Percentiles rank a stretch among this genome's conserved stretches.
Conservation (phyloP, 2,113 vertebrate species). For the Reinhardtius hippoglossoides region DNA sequence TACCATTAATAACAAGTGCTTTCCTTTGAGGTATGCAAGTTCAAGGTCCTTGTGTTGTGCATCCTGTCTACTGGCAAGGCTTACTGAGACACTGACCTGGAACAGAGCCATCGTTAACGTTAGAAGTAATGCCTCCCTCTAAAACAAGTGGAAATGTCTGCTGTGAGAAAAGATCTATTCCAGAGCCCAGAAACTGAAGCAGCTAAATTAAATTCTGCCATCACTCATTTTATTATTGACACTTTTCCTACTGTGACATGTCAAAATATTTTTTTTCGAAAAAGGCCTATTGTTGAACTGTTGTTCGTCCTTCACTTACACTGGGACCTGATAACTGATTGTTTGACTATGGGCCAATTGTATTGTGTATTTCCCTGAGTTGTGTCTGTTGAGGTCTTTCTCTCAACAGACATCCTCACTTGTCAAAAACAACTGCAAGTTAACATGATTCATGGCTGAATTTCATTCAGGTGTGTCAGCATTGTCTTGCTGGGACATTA, state of each 20-base stretch:
- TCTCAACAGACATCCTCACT: slow-evolving; percentile 4
- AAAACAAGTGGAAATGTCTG: background rate
- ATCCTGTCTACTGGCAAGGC: too few relatives aligned
- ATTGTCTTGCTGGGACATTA: slow-evolving; percentile 25
- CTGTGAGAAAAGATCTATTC: background rate
- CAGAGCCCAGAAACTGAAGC: background rate
- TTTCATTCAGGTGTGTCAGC: slow-evolving; percentile 35
- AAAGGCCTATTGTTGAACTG: too few relatives aligned
- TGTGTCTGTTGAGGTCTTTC: slow-evolving; percentile 18
- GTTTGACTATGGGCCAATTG: too few relatives aligned
- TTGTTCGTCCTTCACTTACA: too few relatives aligned
- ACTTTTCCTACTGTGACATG: background rate
- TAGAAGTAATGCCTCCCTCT: background rate
- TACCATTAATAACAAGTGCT: background rate
- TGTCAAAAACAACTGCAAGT: slow-evolving; percentile 44
- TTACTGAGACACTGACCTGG: background rate
- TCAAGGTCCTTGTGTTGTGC: background rate
- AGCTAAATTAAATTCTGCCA: too few relatives aligned
- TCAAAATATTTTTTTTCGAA: background rate
- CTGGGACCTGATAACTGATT: too few relatives aligned
- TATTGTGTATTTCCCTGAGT: slow-evolving; percentile 15
- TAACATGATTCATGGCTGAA: slow-evolving; percentile 34
- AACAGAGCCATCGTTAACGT: background rate
- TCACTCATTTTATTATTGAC: too few relatives aligned
- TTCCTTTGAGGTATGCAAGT: background rate